Percentiles rank a stretch among this genome's conserved stretches.
phyloP scores from a whole-genome alignment of 2,797 vertebrate species.

The Rhabdomys pumilio region DNA sequence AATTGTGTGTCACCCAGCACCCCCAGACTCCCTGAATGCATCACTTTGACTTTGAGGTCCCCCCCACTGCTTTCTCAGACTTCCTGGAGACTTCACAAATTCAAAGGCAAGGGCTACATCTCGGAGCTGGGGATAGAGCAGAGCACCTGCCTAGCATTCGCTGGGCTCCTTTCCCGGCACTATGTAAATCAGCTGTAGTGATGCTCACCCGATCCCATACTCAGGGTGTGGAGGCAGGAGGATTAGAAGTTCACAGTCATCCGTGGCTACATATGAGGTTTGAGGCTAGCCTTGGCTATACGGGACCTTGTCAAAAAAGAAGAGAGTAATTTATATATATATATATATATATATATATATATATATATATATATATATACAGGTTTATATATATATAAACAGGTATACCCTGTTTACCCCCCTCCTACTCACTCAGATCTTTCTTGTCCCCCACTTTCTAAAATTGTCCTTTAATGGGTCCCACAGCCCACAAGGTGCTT shows the following conservation, averaged over 20 bases:
- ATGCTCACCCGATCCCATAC: neutral
- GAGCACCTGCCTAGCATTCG: neutral
- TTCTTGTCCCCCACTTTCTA: neutral
- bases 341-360: no score
- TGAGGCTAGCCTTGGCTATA: neutral
- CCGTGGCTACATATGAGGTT: neutral
- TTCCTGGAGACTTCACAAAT: neutral
- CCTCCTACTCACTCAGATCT: neutral
- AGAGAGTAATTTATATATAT: neutral
- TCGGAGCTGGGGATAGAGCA: neutral
- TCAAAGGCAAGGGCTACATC: neutral
- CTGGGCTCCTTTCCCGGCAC: neutral
- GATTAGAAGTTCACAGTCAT: neutral
- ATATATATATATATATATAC: no score
- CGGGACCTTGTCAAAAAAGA: neutral
- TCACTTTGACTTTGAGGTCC: neutral
- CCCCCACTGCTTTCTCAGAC: neutral
- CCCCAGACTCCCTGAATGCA: neutral
- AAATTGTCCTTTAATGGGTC: neutral
- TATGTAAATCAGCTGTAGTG: neutral
- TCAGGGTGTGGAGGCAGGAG: neutral
- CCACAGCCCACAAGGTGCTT: no score
- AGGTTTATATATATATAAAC: no score
- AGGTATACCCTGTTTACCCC: rapidly evolving
- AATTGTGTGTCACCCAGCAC: neutral